A percentile compares a stretch with the other conserved stretches of the same genome.
These are phyloP conservation scores for Calidris pygmaea DNA, from an alignment of 2,113 vertebrate species.

Conservation along the genomic window DNA sequence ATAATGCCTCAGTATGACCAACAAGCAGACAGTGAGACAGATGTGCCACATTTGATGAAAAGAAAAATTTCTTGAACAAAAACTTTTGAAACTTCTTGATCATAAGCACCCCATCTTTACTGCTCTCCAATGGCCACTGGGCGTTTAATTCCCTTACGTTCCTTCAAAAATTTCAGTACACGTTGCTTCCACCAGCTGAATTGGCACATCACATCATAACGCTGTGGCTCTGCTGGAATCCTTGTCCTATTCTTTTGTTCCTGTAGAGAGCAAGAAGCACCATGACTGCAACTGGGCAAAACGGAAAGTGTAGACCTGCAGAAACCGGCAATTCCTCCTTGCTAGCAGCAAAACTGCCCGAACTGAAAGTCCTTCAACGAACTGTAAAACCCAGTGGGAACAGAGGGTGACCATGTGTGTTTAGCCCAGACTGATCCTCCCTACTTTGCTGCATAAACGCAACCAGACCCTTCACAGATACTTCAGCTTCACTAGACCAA, in stretches of 20 bases:
- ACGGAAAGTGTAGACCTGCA: neutral
- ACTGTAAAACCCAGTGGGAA: neutral
- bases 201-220: accelerated
- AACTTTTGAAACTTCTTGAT: neutral
- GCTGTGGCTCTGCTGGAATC: neutral
- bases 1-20: neutral
- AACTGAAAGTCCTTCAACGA: neutral
- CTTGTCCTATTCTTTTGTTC: neutral
- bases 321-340: neutral
- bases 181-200: neutral
- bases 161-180: neutral
- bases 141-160: neutral
- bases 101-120: neutral
- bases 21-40: neutral
- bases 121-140: neutral
- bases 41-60: neutral
- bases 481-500: neutral
- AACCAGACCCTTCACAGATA: neutral
- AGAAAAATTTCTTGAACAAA: neutral
- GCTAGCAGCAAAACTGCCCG: neutral
- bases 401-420: neutral
- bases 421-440: neutral
- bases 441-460: neutral
- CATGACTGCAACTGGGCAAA: neutral
- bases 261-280: accelerated